These are phyloP conservation scores for Larimichthys crocea DNA, from an alignment of 2,113 vertebrate species.

Conservation along the genomic window DNA sequence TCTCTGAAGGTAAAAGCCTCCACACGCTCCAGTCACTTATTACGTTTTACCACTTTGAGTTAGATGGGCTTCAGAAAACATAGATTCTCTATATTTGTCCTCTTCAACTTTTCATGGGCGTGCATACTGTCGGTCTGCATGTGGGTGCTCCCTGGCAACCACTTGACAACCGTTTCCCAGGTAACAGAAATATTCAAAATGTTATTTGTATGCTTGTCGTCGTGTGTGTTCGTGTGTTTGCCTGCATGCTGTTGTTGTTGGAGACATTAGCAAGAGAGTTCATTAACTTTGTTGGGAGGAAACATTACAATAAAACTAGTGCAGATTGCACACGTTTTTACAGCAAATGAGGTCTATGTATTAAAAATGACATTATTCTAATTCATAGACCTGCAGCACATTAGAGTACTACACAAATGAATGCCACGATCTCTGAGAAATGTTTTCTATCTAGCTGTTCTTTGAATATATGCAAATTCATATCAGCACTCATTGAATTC, in stretches of 20 bases:
- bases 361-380: neutral
- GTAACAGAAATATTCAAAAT: slow-evolving; percentile 36
- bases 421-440: no score
- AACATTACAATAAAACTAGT: neutral
- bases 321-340: neutral
- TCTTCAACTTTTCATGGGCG: slow-evolving; percentile 24
- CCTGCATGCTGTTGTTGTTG: neutral
- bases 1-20: slow-evolving; percentile 40
- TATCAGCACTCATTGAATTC: neutral
- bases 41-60: slow-evolving; percentile 9
- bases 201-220: slow-evolving; percentile 5
- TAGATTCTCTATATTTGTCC: slow-evolving; percentile 11
- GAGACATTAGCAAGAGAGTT: neutral
- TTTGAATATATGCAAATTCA: neutral
- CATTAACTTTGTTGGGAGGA: neutral
- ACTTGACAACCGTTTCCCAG: slow-evolving; percentile 51
- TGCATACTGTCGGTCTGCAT: slow-evolving; percentile 18
- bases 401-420: neutral
- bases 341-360: neutral
- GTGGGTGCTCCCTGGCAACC: slow-evolving; percentile 25
- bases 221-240: neutral
- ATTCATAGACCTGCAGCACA: neutral
- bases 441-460: neutral
- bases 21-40: neutral
- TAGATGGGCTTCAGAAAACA: slow-evolving; percentile 16